phyloP scores from a whole-genome alignment of 2,113 vertebrate species.

The Choloepus hoffmanni region DNA sequence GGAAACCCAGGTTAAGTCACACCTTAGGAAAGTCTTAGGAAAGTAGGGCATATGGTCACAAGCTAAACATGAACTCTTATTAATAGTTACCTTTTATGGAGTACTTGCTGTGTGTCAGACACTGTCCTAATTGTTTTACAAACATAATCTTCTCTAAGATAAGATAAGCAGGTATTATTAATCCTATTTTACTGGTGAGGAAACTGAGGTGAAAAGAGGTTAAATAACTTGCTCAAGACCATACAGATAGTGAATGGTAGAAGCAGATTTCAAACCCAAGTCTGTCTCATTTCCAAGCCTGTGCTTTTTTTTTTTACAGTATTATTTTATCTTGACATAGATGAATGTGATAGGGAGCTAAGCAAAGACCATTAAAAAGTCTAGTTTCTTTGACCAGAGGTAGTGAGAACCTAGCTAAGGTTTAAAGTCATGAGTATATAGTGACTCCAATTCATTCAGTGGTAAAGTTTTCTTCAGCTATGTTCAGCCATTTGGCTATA shows the following conservation, averaged over 20 bases:
- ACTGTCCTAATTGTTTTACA: no score
- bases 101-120: no score
- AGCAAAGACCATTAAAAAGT: background rate
- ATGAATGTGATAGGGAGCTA: background rate
- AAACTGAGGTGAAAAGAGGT: background rate
- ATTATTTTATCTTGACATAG: constrained; percentile 21
- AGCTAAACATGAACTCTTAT: constrained; percentile 21
- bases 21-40: background rate
- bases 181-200: background rate
- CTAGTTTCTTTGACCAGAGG: background rate
- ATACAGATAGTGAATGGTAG: no score
- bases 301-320: background rate
- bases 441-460: constrained; percentile 30
- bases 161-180: background rate
- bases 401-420: background rate
- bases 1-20: background rate
- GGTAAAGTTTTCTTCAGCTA: constrained; percentile 13
- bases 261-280: no score
- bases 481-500: constrained; percentile 31
- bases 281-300: background rate
- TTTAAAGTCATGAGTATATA: constrained; percentile 6
- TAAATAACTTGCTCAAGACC: no score
- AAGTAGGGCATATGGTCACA: background rate
- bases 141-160: no score
- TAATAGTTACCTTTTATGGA: background rate